Conservation (phyloP, 2,888 invertebrate species). For the Euzophera pinguis region DNA sequence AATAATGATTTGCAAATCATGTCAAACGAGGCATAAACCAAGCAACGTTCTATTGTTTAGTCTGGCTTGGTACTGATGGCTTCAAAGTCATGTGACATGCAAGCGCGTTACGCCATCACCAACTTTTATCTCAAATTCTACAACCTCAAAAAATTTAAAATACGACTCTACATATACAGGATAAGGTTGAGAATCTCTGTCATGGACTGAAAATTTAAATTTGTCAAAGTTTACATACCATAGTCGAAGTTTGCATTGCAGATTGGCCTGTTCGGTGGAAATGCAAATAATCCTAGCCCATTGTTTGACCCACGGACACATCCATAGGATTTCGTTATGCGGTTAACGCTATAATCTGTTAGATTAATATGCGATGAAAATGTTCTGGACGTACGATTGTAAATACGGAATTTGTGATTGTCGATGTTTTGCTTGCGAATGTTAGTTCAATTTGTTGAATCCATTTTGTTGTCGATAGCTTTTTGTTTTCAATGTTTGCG, state of each 20-base stretch:
- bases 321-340: slow-evolving; percentile 25
- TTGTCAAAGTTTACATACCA: slow-evolving; percentile 48
- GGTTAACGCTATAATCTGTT: slow-evolving; percentile 25
- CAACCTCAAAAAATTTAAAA: slow-evolving; percentile 21
- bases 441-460: background rate
- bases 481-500: too few species aligned
- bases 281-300: slow-evolving; percentile 56
- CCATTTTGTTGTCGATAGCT: background rate
- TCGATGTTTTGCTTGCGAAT: background rate
- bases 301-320: slow-evolving; percentile 37
- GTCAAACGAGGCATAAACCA: slow-evolving; percentile 27
- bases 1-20: slow-evolving; percentile 14
- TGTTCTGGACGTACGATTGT: slow-evolving; percentile 7
- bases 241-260: slow-evolving; percentile 65
- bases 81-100: slow-evolving; percentile 54
- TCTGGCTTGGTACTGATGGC: slow-evolving; percentile 40
- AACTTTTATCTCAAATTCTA: slow-evolving; percentile 13
- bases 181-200: slow-evolving; percentile 17
- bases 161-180: background rate
- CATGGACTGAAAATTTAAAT: slow-evolving; percentile 20
- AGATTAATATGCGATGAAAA: slow-evolving; percentile 23
- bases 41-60: slow-evolving; percentile 46
- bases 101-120: slow-evolving; percentile 32
- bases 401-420: slow-evolving; percentile 14
- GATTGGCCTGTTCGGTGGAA: slow-evolving; percentile 66